Base-by-base conservation (phyloP, 2,797 vertebrate genomes). In the Ptychadena robeensis region DNA sequence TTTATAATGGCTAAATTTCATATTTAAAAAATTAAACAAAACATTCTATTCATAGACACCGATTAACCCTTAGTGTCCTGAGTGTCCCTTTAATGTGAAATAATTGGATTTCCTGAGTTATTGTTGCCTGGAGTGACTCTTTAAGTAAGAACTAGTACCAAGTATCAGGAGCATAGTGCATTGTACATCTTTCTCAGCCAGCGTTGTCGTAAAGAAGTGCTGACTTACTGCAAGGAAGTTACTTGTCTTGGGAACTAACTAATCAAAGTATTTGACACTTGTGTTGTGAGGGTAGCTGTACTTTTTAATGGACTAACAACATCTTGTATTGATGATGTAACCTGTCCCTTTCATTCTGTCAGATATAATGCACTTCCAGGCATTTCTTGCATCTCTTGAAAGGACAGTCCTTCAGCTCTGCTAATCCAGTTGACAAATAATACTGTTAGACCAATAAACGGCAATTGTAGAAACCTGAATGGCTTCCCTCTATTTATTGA, bases 231-330 rank as follows among this genome's bases (percentile, higher is more conserved):
- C 11, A 48, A 48, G 61, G 15, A 27, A 34, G 64, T 53, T 67
- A 53, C 63, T 48, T n/a, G 65, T 48, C 61, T 34, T 32, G 75
- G 66, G 2, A 30, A 30, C 63, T 44, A 78, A 78, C 75, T 78
- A 67, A 78, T 79, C 66, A 79, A 78, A 78, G 61, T 68, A 68
- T 57, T 31, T 75, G 81, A 77, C 72, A 82, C 34, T 61, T 68
- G 38, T 48, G 68, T 28, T 82, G 80, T 76, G 40, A 18, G 34
- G 25, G 30, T 34, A 69, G 34, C 64, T 82, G 80, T 76, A 69
- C 44, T 63, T 69, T 82, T 32, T 82, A 82, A 82, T 82, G 32
- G 80, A 30, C 65, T 76, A 61, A 69, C 80, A 82, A 61, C 48
- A 38, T 69, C 75, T 59, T 27, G 18, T 53, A 76, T 76, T 63